phyloP scores from a whole-genome alignment of 1,140 invertebrate species.

The Sycobia sp. region DNA sequence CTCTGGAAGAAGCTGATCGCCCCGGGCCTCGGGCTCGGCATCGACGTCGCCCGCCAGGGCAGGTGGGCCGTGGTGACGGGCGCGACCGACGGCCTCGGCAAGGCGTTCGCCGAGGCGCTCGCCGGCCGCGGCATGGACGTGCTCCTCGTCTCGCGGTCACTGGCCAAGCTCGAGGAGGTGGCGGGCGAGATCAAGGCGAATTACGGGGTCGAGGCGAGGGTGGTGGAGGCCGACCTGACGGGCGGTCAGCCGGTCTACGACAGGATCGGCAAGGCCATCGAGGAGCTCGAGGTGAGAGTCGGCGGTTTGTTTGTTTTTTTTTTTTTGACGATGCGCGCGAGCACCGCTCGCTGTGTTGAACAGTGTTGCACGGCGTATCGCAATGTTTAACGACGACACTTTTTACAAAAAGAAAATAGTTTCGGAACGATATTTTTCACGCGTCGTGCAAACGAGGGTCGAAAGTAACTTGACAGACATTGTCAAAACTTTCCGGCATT shows the following conservation, averaged over 20 bases:
- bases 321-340: not conserved
- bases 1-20: constrained; percentile 56
- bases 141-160: constrained; percentile 85
- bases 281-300: constrained; percentile 71
- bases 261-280: constrained; percentile 75
- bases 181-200: constrained; percentile 80
- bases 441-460: too few relatives aligned
- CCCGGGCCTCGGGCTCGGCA: constrained; percentile 47
- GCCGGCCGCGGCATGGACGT: constrained; percentile 84
- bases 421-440: too few relatives aligned
- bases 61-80: constrained; percentile 80
- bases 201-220: constrained; percentile 79
- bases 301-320: not conserved
- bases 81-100: constrained; percentile 91
- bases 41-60: constrained; percentile 51
- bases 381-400: not conserved
- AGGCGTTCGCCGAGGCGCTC: constrained; percentile 81
- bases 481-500: too few relatives aligned
- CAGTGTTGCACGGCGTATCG: not conserved
- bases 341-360: too few relatives aligned
- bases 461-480: too few relatives aligned
- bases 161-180: constrained; percentile 80
- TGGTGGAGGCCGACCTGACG: constrained; percentile 86
- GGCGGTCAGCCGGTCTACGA: constrained; percentile 74
- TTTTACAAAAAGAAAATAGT: too few relatives aligned